These are phyloP conservation scores for Glyptemys insculpta DNA, from an alignment of 2,797 vertebrate genomes.

Conservation along the genomic window DNA sequence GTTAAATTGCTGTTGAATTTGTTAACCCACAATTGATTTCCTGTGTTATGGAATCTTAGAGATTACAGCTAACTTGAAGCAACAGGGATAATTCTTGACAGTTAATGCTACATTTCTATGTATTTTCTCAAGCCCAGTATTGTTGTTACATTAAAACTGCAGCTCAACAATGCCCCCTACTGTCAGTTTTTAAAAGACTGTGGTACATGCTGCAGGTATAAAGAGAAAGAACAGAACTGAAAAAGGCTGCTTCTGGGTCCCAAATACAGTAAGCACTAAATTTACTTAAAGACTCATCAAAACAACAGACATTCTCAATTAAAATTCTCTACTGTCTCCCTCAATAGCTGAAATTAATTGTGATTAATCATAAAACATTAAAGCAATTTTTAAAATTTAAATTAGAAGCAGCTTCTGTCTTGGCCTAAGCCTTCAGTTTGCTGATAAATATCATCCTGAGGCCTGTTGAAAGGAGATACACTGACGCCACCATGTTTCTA, in stretches of 20 bases:
- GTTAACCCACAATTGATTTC: slow-evolving; percentile 86
- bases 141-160: slow-evolving; percentile 45
- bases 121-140: slow-evolving; percentile 39
- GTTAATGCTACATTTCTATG: slow-evolving; percentile 77
- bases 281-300: neutral
- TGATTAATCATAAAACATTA: slow-evolving; percentile 77
- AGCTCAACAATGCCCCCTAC: slow-evolving; percentile 96
- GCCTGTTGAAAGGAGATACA: slow-evolving; percentile 76
- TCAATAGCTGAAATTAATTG: slow-evolving; percentile 73
- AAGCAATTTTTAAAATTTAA: slow-evolving; percentile 74
- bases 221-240: rapidly evolving
- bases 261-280: neutral
- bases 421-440: slow-evolving; percentile 53
- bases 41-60: slow-evolving; percentile 83
- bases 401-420: slow-evolving; percentile 79
- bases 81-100: slow-evolving; percentile 83
- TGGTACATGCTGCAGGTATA: neutral
- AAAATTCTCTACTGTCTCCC: slow-evolving; percentile 70
- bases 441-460: slow-evolving; percentile 78
- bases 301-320: slow-evolving; percentile 52
- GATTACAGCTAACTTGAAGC: slow-evolving; percentile 83
- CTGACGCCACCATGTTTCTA: slow-evolving; percentile 69
- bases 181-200: slow-evolving; percentile 63
- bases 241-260: neutral
- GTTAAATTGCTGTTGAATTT: slow-evolving; percentile 86